Base-by-base conservation (phyloP, 2,797 vertebrate species). In the Spheniscus humboldti region DNA sequence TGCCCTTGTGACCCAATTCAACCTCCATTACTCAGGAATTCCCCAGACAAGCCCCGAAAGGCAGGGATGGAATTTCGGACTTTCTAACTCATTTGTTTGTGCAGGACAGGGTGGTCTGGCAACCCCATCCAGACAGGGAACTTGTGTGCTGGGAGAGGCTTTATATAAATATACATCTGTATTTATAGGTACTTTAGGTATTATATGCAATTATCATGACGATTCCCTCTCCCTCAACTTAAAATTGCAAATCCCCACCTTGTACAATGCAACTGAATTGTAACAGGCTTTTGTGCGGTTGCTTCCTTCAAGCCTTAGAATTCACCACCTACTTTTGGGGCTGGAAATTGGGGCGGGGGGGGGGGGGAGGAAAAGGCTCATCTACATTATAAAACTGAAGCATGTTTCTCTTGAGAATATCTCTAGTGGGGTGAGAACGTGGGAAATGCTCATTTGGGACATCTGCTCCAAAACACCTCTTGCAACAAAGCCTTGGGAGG, bases 11-110 rank as follows among this genome's bases (percentile, higher is more conserved):
- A 98, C 97, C 98, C 98, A 93, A 80, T 86, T 95, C 98, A 97
- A 98, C 98, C 98, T 98, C 98, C 98, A 98, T 98, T 98, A 99
- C 98, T 98, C 96, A 98, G 98, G 98, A 99, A 99, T 98, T 98
- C 98, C 98, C 98, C 97, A 96, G 93, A 97, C 91, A 97, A 98
- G 98, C 97, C 97, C 97, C 95, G 97, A 98, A 98, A 96, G 96
- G 96, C 97, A 97, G 92, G 50, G 97, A 96, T 98, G 97, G 97
- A 98, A 98, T 98, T 98, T 97, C 97, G 97, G 97, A 97, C 98
- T 97, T 98, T 98, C 98, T 98, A 98, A 98, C 95, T 97, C 98
- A 98, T 98, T 98, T 98, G 98, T 98, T 99, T 99, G 98, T 98
- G 98, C 97, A 98, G 98, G 98, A 98, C 95, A 92, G 98, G 98